Evolutionary conservation across 2,888 invertebrate species (phyloP), one percentile per base, ranked within the genome.

Genomic region (Leptogaster cylindrica): DNA sequence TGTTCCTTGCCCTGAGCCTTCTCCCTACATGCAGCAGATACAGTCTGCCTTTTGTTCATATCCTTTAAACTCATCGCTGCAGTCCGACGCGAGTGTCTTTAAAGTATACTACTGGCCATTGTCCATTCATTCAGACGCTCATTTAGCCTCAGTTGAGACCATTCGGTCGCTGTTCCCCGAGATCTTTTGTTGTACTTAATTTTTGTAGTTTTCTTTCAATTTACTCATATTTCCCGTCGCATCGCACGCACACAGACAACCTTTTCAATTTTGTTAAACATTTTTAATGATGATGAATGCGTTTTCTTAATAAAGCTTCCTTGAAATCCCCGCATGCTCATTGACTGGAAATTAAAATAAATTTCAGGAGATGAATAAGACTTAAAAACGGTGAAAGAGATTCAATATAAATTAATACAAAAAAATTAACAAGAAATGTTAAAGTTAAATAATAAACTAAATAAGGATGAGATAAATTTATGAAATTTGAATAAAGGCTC

Each of bases 151-250:
- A 27, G 18, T 44, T n/a, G 8, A 50, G 50, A 16, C 41, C 14
- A 18, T 18, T 14, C 16, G 8, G 28, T 25, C 36, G 10, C 2
- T n/a, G 36, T 3, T 31, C 6, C 31, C 10, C 48, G 3, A 10
- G 20, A 10, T n/a, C 50, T 50, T 50, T 50, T 50, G 50, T 50
- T 50, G 50, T 8, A 50, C 10, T 50, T 50, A 27, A 25, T 50
- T 50, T 50, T 50, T 50, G 27, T 10, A 8, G 50, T 50, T 50
- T 27, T 25, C 50, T 50, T 50, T 50, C 27, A 50, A 50, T 50
- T 50, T 50, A 28, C 50, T 28, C 28, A 50, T 50, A 50, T 50
- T n/a, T n/a, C n/a, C n/a, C n/a, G n/a, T n/a, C n/a, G n/a, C n/a
- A n/a, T n/a, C n/a, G n/a, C n/a, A n/a, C n/a, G n/a, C n/a, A n/a